These are phyloP conservation scores for Pygocentrus nattereri DNA, from an alignment of 2,797 vertebrate species.

Conservation along the genomic window DNA sequence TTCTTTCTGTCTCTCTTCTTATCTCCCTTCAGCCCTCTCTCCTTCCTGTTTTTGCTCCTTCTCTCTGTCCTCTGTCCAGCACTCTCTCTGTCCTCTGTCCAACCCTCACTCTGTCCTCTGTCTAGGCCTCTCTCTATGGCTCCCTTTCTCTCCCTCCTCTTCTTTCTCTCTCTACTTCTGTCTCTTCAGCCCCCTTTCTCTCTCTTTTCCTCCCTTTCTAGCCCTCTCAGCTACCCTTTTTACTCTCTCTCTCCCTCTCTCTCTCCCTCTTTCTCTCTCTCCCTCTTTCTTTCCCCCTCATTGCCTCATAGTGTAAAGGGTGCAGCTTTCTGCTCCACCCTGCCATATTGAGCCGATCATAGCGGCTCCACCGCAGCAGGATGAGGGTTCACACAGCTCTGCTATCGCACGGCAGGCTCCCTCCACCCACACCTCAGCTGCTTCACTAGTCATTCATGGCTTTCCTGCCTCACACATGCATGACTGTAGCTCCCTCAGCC, in stretches of 20 bases:
- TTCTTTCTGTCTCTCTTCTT: background rate
- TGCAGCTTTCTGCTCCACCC: conserved; percentile 49
- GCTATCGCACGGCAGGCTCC: conserved; percentile 41
- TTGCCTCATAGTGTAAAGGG: conserved; percentile 41
- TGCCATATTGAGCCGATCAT: conserved; percentile 62
- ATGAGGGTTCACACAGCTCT: conserved; percentile 33
- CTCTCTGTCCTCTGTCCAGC: background rate
- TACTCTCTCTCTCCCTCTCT: background rate
- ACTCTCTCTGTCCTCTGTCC: background rate
- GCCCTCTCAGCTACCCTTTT: too few species aligned
- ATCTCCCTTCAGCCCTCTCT: background rate
- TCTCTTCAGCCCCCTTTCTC: conserved; percentile 29
- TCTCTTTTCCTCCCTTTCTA: too few species aligned
- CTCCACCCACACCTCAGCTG: conserved; percentile 14
- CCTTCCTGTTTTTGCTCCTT: too few species aligned
- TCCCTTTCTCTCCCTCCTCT: background rate
- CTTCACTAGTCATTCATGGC: conserved; percentile 35
- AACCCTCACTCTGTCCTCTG: conserved; percentile 26
- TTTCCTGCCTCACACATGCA: conserved; percentile 50
- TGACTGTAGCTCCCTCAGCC: conserved; percentile 43
- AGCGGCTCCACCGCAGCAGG: conserved; percentile 41
- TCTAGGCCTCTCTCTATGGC: conserved; percentile 2
- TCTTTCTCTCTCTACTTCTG: background rate
- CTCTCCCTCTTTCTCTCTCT: background rate
- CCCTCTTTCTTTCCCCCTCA: conserved; percentile 10